Evolutionary conservation across 2,888 invertebrate species (phyloP).

Genomic region (Morpho deidamia): DNA sequence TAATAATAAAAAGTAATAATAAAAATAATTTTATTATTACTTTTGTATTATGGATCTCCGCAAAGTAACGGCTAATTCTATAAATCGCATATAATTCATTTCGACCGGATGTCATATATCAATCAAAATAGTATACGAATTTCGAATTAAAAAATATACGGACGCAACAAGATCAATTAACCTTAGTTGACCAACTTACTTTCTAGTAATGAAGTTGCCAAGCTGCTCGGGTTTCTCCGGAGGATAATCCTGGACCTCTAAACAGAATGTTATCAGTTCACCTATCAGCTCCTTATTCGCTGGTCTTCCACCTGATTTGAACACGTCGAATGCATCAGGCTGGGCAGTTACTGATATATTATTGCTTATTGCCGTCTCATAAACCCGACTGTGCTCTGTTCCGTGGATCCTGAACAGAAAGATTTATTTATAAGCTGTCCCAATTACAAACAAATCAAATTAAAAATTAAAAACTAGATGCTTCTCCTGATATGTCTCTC

Average conservation of each 20-base stretch:
- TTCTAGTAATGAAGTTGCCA: slow-evolving; percentile 5
- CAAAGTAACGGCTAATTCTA: too few species aligned
- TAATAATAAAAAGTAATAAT: too few species aligned
- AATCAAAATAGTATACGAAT: too few species aligned
- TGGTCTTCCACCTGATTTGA: slow-evolving; percentile 30
- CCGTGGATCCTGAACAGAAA: slow-evolving; percentile 52
- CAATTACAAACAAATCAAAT: not conserved
- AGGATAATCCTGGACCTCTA: slow-evolving; percentile 16
- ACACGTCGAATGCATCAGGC: slow-evolving; percentile 30
- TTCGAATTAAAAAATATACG: too few species aligned
- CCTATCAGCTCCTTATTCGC: slow-evolving; percentile 24
- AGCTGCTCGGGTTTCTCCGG: slow-evolving; percentile 15
- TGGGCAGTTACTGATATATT: slow-evolving; percentile 41
- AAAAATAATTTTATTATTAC: too few species aligned
- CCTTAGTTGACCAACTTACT: not conserved
- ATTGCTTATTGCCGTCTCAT: slow-evolving; percentile 40
- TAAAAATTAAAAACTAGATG: too few species aligned
- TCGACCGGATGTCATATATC: too few species aligned
- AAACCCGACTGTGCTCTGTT: slow-evolving; percentile 35
- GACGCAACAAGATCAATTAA: too few species aligned
- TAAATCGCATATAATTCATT: too few species aligned
- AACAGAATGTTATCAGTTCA: slow-evolving; percentile 27
- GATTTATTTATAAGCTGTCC: not conserved
- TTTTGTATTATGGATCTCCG: too few species aligned
- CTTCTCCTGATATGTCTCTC: too few species aligned